These are phyloP conservation scores for Merluccius polli DNA, from an alignment of 2,797 vertebrate species.

Conservation along the genomic window DNA sequence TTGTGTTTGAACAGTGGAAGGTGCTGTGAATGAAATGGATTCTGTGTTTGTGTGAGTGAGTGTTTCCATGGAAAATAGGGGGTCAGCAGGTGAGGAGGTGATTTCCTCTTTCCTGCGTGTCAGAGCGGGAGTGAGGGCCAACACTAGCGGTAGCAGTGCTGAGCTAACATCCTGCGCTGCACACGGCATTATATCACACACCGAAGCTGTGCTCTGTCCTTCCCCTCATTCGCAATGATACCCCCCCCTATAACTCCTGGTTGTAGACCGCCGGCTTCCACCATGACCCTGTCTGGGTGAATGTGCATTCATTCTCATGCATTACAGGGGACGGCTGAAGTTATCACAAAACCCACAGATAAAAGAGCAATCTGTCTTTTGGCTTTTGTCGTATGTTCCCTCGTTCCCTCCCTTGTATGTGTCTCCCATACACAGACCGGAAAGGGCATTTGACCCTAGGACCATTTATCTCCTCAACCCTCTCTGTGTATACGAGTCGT, in stretches of 20 bases:
- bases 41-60: background rate
- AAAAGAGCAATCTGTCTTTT: background rate
- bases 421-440: background rate
- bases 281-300: background rate
- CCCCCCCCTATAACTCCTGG: background rate
- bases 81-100: background rate
- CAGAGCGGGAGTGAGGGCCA: background rate
- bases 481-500: background rate
- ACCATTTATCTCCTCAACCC: background rate
- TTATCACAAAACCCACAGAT: background rate
- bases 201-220: background rate
- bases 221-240: too few relatives aligned
- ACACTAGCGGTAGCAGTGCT: background rate
- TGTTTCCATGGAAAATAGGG: background rate
- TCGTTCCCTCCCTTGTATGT: background rate
- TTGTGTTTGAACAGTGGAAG: background rate
- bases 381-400: background rate
- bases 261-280: background rate
- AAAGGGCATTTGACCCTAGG: background rate
- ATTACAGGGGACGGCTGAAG: background rate
- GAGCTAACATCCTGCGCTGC: background rate
- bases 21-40: background rate
- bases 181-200: background rate
- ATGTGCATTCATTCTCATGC: background rate
- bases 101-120: background rate